Base-by-base conservation (phyloP, 2,113 vertebrate species). In the Lutjanus erythropterus region DNA sequence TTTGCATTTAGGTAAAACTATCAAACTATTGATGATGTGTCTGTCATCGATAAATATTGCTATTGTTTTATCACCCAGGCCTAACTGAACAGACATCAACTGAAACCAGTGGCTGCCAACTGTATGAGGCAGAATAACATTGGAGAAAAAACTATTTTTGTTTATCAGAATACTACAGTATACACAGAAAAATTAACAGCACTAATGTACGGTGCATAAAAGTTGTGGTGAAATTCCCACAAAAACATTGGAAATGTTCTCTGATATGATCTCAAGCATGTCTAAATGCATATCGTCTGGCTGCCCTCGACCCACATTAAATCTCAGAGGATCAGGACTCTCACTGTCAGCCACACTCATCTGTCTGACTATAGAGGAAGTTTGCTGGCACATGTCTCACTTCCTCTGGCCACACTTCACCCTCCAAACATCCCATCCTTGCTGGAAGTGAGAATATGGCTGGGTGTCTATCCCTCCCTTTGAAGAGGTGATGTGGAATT, bases 401-500 rank as follows among this genome's bases (percentile, higher is more conserved):
- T 71, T 31, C 46, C 25, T 67, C 55, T 44, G 47, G 53, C 47
- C 46, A 29, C 71, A 61, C 70, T 72, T 71, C 42, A 29, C 42
- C 25, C 42, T 31, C 5, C 29, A 49, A 71, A 35, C 56, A 66
- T 50, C 31, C 35, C 52, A 70, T 70, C 42, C 50, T 27, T 71
- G 46, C 21, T 31, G 21, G 42, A 69, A 64, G 46, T 42, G 25
- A 8, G 58, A 23, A 61, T 59, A 73, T 29, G 8, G 33, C 31
- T 29, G 19, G 23, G 41, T 52, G 35, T 50, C 35, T 21, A 14
- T 66, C 12, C 62, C 37, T 84, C 52, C 35, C 56, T 86, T 78
- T 75, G 49, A 86, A 87, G 41, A 74, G 10, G 56, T 61, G 29
- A 47, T 50, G 42, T 18, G 16, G 49, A 65, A 80, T 41, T 50